These are phyloP conservation scores for Cephus pygmeus DNA, from an alignment of 2,888 invertebrate species.

Conservation along the genomic window DNA sequence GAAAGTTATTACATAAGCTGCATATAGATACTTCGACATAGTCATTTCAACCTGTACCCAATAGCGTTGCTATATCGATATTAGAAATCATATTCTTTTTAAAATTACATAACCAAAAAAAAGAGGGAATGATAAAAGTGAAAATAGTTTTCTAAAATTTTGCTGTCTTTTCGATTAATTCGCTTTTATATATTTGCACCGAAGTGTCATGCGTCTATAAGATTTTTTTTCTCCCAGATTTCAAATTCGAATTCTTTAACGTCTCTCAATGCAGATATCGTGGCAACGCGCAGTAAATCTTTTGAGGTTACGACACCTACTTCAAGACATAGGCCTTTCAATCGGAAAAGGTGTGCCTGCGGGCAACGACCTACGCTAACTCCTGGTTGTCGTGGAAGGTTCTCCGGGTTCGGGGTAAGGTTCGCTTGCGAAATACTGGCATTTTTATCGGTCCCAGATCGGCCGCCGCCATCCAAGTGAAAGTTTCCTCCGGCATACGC, in stretches of 20 bases:
- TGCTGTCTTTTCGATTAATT: neutral
- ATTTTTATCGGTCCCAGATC: constrained; percentile 25
- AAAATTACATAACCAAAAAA: neutral
- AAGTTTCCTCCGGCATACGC: constrained; percentile 22
- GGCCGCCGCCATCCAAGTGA: constrained; percentile 28
- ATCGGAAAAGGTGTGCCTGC: constrained; percentile 14
- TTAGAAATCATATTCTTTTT: neutral
- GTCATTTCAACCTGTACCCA: neutral
- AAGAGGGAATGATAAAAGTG: neutral
- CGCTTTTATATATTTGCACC: neutral
- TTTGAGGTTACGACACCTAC: neutral
- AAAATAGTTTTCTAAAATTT: neutral
- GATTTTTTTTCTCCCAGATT: neutral
- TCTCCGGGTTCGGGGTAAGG: constrained; percentile 12
- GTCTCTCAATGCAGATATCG: neutral
- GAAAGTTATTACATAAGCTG: constrained; percentile 29
- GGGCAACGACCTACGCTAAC: constrained; percentile 38
- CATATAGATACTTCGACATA: constrained; percentile 15
- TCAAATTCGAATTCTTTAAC: neutral
- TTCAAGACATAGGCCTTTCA: neutral
- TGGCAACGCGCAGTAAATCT: neutral
- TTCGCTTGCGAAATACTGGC: constrained; percentile 28
- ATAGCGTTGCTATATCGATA: neutral
- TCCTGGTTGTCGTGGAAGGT: constrained; percentile 17
- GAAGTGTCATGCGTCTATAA: no score